Evolutionary conservation across 2,797 vertebrate species (phyloP), one percentile per base, ranked within the genome.

Genomic region (Momotus momota): DNA sequence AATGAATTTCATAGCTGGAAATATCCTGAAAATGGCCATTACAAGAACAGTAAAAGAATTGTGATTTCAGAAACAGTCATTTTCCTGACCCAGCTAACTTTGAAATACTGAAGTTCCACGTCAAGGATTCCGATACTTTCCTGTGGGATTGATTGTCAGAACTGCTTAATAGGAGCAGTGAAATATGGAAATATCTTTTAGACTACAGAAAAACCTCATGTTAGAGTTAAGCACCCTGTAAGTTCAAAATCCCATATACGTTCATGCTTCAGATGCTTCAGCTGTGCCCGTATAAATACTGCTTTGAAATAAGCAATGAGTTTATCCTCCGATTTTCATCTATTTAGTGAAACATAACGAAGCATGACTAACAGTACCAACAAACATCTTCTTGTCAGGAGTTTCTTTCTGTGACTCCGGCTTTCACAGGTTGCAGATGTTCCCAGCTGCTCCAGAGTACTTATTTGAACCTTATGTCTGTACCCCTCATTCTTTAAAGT

Each of bases 1-100:
- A 93, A 90, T 65, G 61, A 21, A 77, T 96, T 96, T 93, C 78
- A 88, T 48, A 95, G 87, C 75, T 79, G 84, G 78, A 81, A 49
- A 87, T 91, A 96, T 10, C 13, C 70, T 96, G 91, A 79, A 81
- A 94, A 62, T 23, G 38, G 23, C 67, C 74, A 19, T 90, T 83
- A 48, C 66, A 89, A 95, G 58, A 66, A 61, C 20, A 69, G 26
- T 19, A 26, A 66, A 58, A 60, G 60, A 49, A 69, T n/a, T 27
- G 57, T 11, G 13, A 49, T 29, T 46, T 61, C 65, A 83, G 81
- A 94, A 81, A 43, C 65, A 73, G 55, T 49, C 69, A 88, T 83
- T 57, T 45, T 86, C 45, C 62, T 88, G 26, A 91, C 22, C 57
- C 65, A 83, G 49, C 65, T 74, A 60, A 67, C 20, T 25, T 82